Percentiles rank a stretch among this genome's conserved stretches.
Conservation (phyloP, 2,888 invertebrate species). For the Drosophila atripex region DNA sequence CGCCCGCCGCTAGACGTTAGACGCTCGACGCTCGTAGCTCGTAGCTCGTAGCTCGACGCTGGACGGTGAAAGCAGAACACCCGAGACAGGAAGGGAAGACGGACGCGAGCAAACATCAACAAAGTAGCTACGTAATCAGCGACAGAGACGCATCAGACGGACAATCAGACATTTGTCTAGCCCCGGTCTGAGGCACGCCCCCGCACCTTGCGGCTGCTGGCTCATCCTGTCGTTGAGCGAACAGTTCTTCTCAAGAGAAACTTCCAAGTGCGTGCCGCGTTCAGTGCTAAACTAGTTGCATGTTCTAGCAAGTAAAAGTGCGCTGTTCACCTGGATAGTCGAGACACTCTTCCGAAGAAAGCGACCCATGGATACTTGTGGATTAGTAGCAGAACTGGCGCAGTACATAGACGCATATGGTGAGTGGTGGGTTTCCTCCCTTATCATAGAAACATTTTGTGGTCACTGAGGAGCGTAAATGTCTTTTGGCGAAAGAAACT, state of each 20-base stretch:
- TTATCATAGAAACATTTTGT: conserved; percentile 44
- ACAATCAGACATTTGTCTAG: conserved; percentile 30
- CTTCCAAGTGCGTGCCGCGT: not conserved
- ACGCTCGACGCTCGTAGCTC: not conserved
- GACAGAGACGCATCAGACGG: conserved; percentile 15
- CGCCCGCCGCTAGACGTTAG: not conserved
- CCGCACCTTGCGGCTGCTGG: not conserved
- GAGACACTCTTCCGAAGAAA: not conserved
- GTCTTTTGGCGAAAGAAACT: not conserved
- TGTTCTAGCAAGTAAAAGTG: not conserved
- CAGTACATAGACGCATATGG: conserved; percentile 67
- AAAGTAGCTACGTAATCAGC: conserved; percentile 20
- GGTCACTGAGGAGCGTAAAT: conserved; percentile 27
- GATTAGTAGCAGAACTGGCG: conserved; percentile 71
- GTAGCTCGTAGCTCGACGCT: conserved; percentile 6
- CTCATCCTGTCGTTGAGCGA: conserved; percentile 3
- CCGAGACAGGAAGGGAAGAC: conserved; percentile 1
- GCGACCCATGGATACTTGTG: conserved; percentile 66
- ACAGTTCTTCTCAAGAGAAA: conserved; percentile 1
- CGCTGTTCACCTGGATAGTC: not conserved
- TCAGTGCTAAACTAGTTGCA: not conserved
- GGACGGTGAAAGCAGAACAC: conserved; percentile 27
- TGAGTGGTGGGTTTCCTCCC: conserved; percentile 46
- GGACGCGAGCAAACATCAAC: conserved; percentile 29
- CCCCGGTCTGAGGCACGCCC: conserved; percentile 19